Evolutionary conservation across 1,140 invertebrate species (phyloP).

Genomic region (Drosophila triauraria): DNA sequence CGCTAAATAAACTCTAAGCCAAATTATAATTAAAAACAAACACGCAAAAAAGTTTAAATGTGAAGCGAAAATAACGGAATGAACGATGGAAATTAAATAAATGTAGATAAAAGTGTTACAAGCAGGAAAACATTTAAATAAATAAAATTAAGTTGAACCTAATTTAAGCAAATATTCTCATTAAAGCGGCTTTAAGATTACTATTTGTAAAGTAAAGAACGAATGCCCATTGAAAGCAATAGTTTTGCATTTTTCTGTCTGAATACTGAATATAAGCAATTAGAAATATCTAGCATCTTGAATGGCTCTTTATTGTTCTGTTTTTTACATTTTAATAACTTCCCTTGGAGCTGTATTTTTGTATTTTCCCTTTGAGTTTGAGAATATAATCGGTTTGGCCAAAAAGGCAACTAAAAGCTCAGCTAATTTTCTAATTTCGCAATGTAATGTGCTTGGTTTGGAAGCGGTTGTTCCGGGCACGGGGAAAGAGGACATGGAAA

Average conservation of each 20-base stretch:
- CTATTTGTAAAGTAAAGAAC: neutral
- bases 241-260: neutral
- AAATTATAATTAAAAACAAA: slow-evolving; percentile 50
- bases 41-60: slow-evolving; percentile 1
- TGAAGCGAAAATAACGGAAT: neutral
- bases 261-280: neutral
- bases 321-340: slow-evolving; percentile 5
- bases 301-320: neutral
- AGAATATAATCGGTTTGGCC: slow-evolving; percentile 6
- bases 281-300: neutral
- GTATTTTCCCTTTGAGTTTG: neutral
- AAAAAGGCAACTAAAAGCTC: slow-evolving; percentile 35
- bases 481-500: neutral
- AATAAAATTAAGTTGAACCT: neutral
- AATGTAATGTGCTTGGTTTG: slow-evolving; percentile 44
- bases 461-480: neutral
- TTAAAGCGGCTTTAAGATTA: neutral
- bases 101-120: neutral
- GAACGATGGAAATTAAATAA: neutral
- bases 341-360: neutral
- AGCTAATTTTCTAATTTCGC: slow-evolving; percentile 56
- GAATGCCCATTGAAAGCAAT: neutral
- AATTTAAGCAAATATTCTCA: neutral
- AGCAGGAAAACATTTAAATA: neutral
- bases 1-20: slow-evolving; percentile 30